Evolutionary conservation across 2,797 vertebrate species (phyloP).

Genomic region (Triplophysa yarkandensis): DNA sequence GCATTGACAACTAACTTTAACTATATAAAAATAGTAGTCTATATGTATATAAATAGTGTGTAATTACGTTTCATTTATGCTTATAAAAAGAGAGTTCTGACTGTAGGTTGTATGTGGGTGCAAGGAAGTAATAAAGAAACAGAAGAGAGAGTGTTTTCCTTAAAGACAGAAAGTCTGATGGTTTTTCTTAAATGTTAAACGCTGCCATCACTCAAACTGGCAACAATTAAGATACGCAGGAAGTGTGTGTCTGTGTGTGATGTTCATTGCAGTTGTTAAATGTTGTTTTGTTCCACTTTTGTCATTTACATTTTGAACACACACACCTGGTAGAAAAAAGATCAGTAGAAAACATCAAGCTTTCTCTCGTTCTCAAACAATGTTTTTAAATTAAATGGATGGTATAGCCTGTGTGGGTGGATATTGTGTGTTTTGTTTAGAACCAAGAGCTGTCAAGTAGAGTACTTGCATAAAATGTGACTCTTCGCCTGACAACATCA

Average conservation of each 20-base stretch:
- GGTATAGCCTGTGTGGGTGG: slow-evolving; percentile 24
- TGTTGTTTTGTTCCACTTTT: slow-evolving; percentile 14
- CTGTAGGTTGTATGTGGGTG: slow-evolving; percentile 26
- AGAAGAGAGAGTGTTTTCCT: slow-evolving; percentile 2
- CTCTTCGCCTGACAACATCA: slow-evolving; percentile 28
- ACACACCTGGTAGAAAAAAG: slow-evolving; percentile 1
- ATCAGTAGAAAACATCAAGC: neutral
- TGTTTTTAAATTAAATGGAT: slow-evolving; percentile 33
- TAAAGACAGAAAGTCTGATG: slow-evolving; percentile 2
- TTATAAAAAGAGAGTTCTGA: neutral
- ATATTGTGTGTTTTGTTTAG: slow-evolving; percentile 17
- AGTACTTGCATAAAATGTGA: slow-evolving; percentile 30
- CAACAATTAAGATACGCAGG: slow-evolving; percentile 21
- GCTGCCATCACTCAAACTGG: slow-evolving; percentile 25
- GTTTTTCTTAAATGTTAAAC: slow-evolving; percentile 28
- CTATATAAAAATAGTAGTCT: neutral
- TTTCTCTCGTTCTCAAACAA: neutral
- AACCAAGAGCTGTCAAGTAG: slow-evolving; percentile 33
- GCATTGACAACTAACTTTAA: neutral
- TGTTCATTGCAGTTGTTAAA: neutral
- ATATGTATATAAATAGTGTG: neutral
- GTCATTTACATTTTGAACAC: slow-evolving; percentile 9
- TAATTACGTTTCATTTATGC: slow-evolving; percentile 7
- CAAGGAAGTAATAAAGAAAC: neutral
- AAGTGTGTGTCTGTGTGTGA: neutral